Percentiles rank a stretch among this genome's conserved stretches.
Conservation (phyloP, 2,888 invertebrate genomes). For the Drosophila basisetae region DNA sequence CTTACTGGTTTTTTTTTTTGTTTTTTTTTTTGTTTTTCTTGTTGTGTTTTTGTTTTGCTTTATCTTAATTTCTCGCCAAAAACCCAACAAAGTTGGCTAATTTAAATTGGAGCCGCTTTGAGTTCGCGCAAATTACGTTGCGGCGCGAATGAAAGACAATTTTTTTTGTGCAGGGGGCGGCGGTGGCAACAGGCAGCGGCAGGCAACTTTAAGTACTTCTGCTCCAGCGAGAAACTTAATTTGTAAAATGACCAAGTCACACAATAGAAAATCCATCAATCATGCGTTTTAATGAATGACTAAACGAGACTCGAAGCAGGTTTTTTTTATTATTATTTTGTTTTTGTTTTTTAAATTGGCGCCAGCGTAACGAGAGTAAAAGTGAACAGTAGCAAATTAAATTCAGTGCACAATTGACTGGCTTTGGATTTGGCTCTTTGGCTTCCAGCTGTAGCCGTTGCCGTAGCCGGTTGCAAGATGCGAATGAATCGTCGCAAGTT, state of each 20-base stretch:
- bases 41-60: conserved; percentile 17
- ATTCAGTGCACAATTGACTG: conserved; percentile 23
- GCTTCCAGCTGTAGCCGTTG: conserved; percentile 36
- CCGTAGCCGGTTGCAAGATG: conserved; percentile 3
- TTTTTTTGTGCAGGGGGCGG: not conserved
- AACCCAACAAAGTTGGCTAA: conserved; percentile 65
- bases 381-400: conserved; percentile 15
- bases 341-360: conserved; percentile 9
- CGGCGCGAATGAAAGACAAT: conserved; percentile 1
- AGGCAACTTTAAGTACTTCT: conserved; percentile 9
- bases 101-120: conserved; percentile 64
- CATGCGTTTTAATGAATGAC: conserved; percentile 65
- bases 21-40: conserved; percentile 12
- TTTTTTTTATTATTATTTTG: not conserved
- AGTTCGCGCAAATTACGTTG: conserved; percentile 7
- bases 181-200: not conserved
- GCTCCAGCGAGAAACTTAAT: conserved; percentile 37
- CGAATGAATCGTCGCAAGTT: conserved; percentile 79
- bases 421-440: not conserved
- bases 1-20: conserved; percentile 67
- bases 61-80: conserved; percentile 21
- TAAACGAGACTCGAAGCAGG: conserved; percentile 8
- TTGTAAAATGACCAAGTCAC: conserved; percentile 25
- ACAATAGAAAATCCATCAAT: conserved; percentile 69
- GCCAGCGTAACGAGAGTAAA: conserved; percentile 30